Percentiles rank a stretch among this genome's conserved stretches.
Evolutionary conservation across 35 echinoderm and acorn worm genomes (phyloP).

Genomic region (Lytechinus variegatus): DNA sequence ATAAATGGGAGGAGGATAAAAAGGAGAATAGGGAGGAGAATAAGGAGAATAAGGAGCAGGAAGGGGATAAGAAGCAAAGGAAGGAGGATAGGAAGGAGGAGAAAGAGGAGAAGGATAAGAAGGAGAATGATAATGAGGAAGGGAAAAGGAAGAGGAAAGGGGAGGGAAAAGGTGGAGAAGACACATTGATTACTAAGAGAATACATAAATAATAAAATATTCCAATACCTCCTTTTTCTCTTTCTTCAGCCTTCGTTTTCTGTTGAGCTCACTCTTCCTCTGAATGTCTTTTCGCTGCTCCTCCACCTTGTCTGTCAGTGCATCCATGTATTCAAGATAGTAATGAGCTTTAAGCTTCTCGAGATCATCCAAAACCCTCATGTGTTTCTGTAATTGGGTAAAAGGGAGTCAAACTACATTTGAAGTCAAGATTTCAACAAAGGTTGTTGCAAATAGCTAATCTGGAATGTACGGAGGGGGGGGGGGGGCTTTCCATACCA

Average conservation of each 20-base stretch:
- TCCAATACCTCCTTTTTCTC: slow-evolving; percentile 53
- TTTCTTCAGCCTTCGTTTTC: slow-evolving; percentile 56
- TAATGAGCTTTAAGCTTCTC: slow-evolving; percentile 75
- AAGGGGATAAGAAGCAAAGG: no score
- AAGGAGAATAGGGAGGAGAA: no score
- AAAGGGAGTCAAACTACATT: not conserved
- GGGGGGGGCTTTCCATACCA: no score
- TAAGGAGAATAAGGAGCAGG: no score
- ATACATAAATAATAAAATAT: no score
- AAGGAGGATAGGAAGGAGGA: no score
- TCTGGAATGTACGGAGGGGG: no score
- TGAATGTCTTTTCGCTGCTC: slow-evolving; percentile 70
- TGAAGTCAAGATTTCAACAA: not conserved
- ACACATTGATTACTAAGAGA: not conserved
- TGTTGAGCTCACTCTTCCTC: slow-evolving; percentile 58
- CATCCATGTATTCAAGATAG: slow-evolving; percentile 71
- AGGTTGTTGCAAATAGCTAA: no score
- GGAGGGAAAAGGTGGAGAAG: not conserved
- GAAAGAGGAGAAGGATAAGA: no score
- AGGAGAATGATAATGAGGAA: no score
- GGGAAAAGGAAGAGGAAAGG: not conserved
- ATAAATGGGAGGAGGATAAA: not conserved
- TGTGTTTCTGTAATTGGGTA: slow-evolving; percentile 50
- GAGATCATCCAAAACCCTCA: slow-evolving; percentile 75
- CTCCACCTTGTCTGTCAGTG: slow-evolving; percentile 69